Evolutionary conservation across 2,888 invertebrate genomes (phyloP).

Genomic region (Eupithecia inturbata): DNA sequence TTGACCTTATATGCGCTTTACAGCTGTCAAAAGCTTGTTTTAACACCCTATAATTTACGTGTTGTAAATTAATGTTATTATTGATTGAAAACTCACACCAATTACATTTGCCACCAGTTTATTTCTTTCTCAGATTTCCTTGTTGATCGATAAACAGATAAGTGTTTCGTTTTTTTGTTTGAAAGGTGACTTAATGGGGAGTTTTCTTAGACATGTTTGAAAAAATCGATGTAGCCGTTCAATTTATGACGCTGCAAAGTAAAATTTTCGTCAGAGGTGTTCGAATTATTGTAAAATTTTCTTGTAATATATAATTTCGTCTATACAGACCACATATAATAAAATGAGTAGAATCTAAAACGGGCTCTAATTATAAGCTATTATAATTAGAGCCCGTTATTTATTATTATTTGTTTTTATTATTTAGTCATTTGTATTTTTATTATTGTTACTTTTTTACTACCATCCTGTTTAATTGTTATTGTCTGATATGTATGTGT

Average conservation of each 20-base stretch:
- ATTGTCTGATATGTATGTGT: too few species aligned
- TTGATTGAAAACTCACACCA: constrained; percentile 8
- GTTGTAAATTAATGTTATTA: constrained; percentile 15
- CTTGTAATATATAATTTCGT: background rate
- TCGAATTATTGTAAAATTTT: background rate
- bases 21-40: constrained; percentile 16
- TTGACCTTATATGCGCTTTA: constrained; percentile 25
- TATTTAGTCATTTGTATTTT: too few species aligned
- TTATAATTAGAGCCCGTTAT: too few species aligned
- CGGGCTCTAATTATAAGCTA: background rate
- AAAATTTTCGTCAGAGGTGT: background rate
- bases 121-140: background rate
- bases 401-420: too few species aligned
- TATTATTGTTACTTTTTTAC: too few species aligned
- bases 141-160: background rate
- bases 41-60: constrained; percentile 6
- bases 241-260: background rate
- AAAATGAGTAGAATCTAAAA: background rate
- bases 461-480: too few species aligned
- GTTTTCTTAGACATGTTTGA: background rate
- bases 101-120: background rate
- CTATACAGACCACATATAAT: background rate
- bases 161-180: background rate
- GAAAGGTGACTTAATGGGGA: background rate
- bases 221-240: background rate